Evolutionary conservation across 2,113 vertebrate species (phyloP).

Genomic region (Carassius gibelio): DNA sequence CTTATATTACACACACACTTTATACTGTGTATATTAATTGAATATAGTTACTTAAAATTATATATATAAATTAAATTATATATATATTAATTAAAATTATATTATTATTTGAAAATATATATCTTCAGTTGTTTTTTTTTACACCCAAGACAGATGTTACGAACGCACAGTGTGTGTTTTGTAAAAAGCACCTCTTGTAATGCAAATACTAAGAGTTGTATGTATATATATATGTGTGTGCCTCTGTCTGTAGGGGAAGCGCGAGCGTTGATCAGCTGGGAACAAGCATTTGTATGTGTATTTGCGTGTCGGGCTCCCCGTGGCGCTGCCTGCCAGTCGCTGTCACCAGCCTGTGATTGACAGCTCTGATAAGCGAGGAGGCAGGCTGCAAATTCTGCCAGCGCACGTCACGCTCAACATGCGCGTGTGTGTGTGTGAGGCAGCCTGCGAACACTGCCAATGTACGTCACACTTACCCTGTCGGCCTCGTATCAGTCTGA

Average conservation of each 20-base stretch:
- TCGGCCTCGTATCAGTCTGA: slow-evolving; percentile 43
- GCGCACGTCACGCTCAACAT: slow-evolving; percentile 52
- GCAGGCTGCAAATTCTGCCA: slow-evolving; percentile 58
- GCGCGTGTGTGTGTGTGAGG: slow-evolving; percentile 32
- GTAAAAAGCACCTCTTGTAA: neutral
- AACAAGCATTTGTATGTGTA: slow-evolving; percentile 40
- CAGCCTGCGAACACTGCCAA: slow-evolving; percentile 51
- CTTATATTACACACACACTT: neutral
- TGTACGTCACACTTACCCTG: slow-evolving; percentile 50
- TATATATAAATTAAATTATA: neutral
- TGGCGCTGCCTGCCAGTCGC: slow-evolving; percentile 48
- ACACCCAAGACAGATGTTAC: neutral
- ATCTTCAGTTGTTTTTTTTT: neutral
- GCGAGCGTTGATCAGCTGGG: slow-evolving; percentile 35
- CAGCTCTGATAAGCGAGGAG: slow-evolving; percentile 61
- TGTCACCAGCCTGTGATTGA: slow-evolving; percentile 58
- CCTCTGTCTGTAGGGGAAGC: slow-evolving; percentile 25
- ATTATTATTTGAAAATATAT: neutral
- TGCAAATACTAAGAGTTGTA: neutral
- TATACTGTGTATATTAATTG: neutral
- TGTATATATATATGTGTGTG: neutral
- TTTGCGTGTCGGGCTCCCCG: slow-evolving; percentile 46
- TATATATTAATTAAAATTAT: neutral
- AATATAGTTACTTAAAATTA: neutral
- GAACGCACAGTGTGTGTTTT: neutral